Conservation (phyloP, 2,888 invertebrate genomes). For the Capitulum mitella region DNA sequence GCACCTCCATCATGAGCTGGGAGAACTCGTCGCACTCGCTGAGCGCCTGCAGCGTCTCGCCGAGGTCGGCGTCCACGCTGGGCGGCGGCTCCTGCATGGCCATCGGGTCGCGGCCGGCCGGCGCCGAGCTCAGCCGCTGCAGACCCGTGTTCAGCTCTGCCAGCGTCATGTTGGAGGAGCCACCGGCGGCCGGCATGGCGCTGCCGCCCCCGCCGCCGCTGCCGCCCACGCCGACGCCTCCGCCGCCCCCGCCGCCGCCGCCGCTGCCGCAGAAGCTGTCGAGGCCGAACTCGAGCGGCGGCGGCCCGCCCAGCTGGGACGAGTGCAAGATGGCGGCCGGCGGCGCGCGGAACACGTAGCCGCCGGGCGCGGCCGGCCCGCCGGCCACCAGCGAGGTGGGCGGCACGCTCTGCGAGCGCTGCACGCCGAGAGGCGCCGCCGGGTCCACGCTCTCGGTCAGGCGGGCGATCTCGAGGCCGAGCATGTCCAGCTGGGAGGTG, state of each 20-base stretch:
- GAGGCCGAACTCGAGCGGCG: not conserved
- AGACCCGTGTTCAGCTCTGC: not conserved
- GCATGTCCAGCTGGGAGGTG: not conserved
- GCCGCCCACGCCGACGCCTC: not conserved
- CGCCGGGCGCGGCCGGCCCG: not conserved
- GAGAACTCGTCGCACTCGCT: conserved; percentile 15
- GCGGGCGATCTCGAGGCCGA: not conserved
- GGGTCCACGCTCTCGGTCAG: not conserved
- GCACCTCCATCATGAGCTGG: conserved; percentile 21
- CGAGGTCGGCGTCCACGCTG: conserved; percentile 22
- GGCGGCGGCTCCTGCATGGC: not conserved
- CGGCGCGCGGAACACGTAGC: conserved; percentile 20
- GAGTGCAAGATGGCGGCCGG: conserved; percentile 1
- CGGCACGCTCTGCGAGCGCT: conserved; percentile 22
- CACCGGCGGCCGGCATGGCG: not conserved
- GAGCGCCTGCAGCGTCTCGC: conserved; percentile 21
- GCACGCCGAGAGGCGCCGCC: not conserved
- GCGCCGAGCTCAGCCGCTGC: not conserved
- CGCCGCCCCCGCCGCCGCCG: not conserved
- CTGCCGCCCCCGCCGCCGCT: not conserved
- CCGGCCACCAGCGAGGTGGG: conserved; percentile 11
- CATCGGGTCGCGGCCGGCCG: not conserved
- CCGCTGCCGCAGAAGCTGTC: not conserved
- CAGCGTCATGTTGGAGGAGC: conserved; percentile 21
- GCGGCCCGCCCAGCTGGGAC: not conserved